phyloP scores from a whole-genome alignment of 2,113 vertebrate species.

The Athene noctua region DNA sequence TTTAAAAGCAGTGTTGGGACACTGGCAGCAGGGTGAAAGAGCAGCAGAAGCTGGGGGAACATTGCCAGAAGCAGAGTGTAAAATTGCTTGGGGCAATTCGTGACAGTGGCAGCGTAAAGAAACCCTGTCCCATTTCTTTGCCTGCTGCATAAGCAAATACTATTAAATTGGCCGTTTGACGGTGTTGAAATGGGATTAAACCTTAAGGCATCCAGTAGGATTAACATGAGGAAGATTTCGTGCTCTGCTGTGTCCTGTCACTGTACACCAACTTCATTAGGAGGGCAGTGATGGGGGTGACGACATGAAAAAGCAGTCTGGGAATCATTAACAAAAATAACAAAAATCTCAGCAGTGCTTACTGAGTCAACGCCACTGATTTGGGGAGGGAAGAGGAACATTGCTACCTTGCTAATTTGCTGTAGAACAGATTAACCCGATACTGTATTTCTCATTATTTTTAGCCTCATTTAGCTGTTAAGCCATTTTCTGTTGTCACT shows the following conservation, averaged over 20 bases:
- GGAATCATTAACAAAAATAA: slow-evolving; percentile 34
- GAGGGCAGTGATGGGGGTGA: neutral
- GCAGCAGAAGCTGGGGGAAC: neutral
- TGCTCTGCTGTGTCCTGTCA: neutral
- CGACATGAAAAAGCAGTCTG: neutral
- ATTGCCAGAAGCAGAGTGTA: neutral
- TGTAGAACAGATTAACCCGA: neutral
- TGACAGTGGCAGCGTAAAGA: neutral
- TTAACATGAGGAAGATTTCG: neutral
- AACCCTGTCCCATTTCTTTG: neutral
- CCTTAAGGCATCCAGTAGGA: neutral
- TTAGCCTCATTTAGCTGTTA: neutral
- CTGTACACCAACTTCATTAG: neutral
- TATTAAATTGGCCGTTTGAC: neutral
- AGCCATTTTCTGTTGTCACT: neutral
- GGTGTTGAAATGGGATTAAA: neutral
- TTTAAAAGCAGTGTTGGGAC: rapidly evolving
- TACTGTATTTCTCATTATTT: neutral
- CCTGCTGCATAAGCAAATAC: slow-evolving; percentile 14
- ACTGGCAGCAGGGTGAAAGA: neutral
- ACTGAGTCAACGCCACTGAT: neutral
- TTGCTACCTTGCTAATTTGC: neutral
- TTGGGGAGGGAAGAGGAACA: neutral
- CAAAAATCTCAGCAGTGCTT: neutral
- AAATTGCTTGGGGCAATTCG: neutral